These are phyloP conservation scores for Phalacrocorax aristotelis DNA, from an alignment of 2,113 vertebrate genomes.

Conservation along the genomic window DNA sequence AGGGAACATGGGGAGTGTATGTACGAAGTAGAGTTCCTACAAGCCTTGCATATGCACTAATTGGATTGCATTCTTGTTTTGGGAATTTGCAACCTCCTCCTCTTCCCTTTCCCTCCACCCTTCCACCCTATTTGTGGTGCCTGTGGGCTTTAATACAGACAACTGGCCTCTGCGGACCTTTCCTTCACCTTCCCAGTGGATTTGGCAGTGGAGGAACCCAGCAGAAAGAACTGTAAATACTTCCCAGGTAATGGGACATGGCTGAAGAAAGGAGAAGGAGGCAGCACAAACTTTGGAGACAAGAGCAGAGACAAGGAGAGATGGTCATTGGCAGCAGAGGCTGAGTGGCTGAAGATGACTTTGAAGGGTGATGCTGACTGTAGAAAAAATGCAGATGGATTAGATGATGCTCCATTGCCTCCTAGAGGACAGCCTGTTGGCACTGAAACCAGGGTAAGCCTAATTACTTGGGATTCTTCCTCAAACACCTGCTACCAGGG, in stretches of 20 bases:
- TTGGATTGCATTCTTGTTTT: neutral
- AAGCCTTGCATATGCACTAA: neutral
- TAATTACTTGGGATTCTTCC: neutral
- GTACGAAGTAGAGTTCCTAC: neutral
- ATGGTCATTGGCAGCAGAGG: neutral
- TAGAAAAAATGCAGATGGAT: conserved; percentile 53
- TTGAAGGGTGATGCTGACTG: neutral
- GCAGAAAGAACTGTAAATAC: conserved; percentile 58
- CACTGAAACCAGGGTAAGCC: conserved; percentile 36
- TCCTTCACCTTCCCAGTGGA: conserved; percentile 5
- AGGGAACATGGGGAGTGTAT: neutral
- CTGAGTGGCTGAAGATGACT: neutral
- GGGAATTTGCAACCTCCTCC: neutral
- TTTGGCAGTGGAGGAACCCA: conserved; percentile 37
- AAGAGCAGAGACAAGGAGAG: neutral
- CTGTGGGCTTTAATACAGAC: conserved; percentile 17
- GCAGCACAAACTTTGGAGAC: neutral
- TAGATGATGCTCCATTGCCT: neutral
- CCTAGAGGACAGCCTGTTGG: conserved; percentile 43
- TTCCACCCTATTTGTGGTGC: neutral
- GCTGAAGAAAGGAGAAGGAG: neutral
- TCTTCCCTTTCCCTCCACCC: neutral
- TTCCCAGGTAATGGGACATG: neutral
- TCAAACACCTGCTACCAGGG: neutral
- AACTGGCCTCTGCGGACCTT: conserved; percentile 18